Base-by-base conservation (phyloP, 2,113 vertebrate species). In the Platichthys stellatus region DNA sequence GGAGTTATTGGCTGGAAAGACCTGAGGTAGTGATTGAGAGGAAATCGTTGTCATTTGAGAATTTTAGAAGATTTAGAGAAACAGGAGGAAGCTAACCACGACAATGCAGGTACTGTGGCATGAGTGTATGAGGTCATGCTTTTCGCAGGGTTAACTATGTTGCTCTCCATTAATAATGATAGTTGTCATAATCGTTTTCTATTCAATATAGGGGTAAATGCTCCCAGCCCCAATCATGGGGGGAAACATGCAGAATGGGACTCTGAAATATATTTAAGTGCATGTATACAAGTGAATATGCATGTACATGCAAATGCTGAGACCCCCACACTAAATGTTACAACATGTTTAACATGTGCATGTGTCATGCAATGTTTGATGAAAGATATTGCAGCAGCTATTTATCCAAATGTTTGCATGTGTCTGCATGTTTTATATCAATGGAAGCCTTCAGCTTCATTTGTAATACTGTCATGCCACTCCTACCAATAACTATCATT, bases 31-130 rank as follows among this genome's bases (percentile, higher is more conserved):
- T 63, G 51, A 76, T 79, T 7, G 24, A 43, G 62, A 77, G 61
- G 62, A 71, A 80, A 80, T 68, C 28, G 35, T 26, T 71, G 43
- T 56, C 45, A 28, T 58, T 38, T 38, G 9, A 38, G 35, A 38
- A 8, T 38, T 31, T 75, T 60, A 28, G 54, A 31, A 76, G 61
- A 43, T 43, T 43, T 43, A 10, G 10, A 43, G 11, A 65, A 73
- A 66, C 3, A 26, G 58, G 18, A 78, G 21, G 60, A 60, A 69
- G 38, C 24, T 1, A 40, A 13, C 31, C 7, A 17, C 11, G 15
- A 61, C 40, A 7, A 24, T 64, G 4, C 20, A 4, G 13, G 9
- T 72, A 58, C 35, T 35, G 53, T 78, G 45, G 35, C 40, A 69
- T 63, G 23, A n/a, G 40, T 65, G 18, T 54, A 31, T 49, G 7